Percentiles rank a stretch among this genome's conserved stretches.
Conservation (phyloP, 2,113 vertebrate genomes). For the Platichthys flesus region DNA sequence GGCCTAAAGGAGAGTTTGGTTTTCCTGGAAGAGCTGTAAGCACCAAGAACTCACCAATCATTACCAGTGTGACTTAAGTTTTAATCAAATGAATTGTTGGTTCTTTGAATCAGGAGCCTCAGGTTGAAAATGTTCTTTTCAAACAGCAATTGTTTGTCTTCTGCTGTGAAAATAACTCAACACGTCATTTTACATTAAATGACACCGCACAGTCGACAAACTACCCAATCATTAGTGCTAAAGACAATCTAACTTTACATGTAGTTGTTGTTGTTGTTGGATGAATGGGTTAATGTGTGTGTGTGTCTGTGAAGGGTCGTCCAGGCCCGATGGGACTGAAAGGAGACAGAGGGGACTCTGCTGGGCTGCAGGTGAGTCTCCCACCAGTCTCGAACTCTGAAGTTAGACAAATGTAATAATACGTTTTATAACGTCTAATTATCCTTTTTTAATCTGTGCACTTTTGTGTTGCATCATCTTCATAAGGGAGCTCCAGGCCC, state of each 20-base stretch:
- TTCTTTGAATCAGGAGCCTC: not conserved
- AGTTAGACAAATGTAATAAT: too few relatives aligned
- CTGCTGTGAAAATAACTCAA: too few relatives aligned
- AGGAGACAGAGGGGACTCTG: slow-evolving; percentile 88
- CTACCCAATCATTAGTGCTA: slow-evolving; percentile 2
- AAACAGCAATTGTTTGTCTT: too few relatives aligned
- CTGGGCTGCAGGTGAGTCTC: slow-evolving; percentile 81
- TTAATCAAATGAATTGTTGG: too few relatives aligned
- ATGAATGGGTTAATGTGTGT: not conserved
- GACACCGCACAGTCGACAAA: slow-evolving; percentile 6
- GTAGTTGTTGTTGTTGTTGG: not conserved
- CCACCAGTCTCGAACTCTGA: too few relatives aligned
- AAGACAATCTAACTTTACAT: not conserved
- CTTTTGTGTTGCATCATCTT: not conserved
- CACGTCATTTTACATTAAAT: not conserved
- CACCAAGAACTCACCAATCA: slow-evolving; percentile 41
- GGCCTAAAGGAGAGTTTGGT: slow-evolving; percentile 93
- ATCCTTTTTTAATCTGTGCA: not conserved
- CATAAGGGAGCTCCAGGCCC: slow-evolving; percentile 87
- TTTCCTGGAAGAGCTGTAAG: slow-evolving; percentile 93
- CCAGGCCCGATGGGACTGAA: slow-evolving; percentile 88
- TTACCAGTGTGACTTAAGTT: not conserved
- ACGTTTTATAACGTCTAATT: not conserved
- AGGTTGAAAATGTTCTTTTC: too few relatives aligned
- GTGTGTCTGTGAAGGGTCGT: slow-evolving; percentile 85